phyloP scores from a whole-genome alignment of 2,797 vertebrate species.

The Iguana delicatissima region DNA sequence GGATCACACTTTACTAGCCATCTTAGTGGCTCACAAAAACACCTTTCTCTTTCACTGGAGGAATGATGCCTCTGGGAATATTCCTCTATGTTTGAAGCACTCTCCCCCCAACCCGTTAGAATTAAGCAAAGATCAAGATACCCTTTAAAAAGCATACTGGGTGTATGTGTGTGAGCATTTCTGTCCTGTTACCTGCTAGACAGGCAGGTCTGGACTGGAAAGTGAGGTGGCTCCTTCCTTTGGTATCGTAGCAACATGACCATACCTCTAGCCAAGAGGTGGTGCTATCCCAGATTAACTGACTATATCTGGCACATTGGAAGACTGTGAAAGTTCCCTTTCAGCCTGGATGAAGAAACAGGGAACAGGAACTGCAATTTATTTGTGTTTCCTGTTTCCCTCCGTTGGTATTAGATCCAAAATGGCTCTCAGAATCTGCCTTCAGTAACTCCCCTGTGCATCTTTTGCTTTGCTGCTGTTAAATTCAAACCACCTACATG shows the following conservation, averaged over 20 bases:
- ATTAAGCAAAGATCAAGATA: not conserved
- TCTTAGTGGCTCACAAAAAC: not conserved
- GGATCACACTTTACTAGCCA: not conserved
- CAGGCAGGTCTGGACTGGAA: not conserved
- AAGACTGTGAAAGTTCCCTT: not conserved
- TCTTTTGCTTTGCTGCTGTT: conserved; percentile 49
- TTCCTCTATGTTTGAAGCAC: not conserved
- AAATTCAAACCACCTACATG: conserved; percentile 49
- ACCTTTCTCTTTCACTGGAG: not conserved
- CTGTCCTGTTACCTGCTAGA: not conserved
- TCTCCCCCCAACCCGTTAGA: not conserved
- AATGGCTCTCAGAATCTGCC: not conserved
- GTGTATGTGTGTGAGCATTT: not conserved
- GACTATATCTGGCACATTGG: not conserved
- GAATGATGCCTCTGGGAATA: not conserved
- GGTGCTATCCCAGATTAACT: not conserved
- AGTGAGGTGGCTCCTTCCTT: not conserved
- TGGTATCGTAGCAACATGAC: not conserved
- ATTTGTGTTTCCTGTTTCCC: not conserved
- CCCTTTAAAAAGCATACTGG: not conserved
- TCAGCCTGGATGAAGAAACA: not conserved
- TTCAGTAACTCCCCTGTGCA: not conserved
- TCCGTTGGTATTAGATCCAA: not conserved
- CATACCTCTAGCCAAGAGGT: not conserved
- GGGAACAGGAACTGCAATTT: not conserved